Evolutionary conservation across 2,113 vertebrate species (phyloP).

Genomic region (Alligator sinensis): DNA sequence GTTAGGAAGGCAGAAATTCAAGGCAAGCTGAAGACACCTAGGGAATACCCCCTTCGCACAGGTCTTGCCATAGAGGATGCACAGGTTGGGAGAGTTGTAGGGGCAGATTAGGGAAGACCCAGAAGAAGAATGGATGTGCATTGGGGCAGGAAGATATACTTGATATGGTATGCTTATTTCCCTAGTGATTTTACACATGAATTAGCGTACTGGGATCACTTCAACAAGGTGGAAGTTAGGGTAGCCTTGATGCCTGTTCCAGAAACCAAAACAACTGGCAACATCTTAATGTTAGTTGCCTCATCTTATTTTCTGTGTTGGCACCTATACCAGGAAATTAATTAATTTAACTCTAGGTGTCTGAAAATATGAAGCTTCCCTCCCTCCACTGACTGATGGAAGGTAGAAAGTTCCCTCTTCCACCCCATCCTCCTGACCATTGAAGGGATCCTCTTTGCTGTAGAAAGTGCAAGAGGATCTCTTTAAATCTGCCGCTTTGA

Average conservation of each 20-base stretch:
- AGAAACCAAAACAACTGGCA: neutral
- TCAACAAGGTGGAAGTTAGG: neutral
- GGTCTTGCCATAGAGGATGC: neutral
- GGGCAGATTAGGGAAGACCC: neutral
- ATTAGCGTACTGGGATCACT: neutral
- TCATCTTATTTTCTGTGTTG: neutral
- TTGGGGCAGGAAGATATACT: neutral
- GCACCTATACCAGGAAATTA: neutral
- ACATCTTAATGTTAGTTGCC: neutral
- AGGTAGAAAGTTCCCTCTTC: neutral
- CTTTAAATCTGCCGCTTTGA: neutral
- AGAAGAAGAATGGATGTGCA: neutral
- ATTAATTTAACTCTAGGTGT: neutral
- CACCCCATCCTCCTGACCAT: too few species aligned
- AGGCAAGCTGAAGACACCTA: neutral
- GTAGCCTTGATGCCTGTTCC: neutral
- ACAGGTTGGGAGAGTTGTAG: neutral
- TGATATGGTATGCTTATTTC: neutral
- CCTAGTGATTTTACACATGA: neutral
- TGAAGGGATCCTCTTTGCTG: too few species aligned
- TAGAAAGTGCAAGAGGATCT: neutral
- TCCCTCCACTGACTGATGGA: neutral
- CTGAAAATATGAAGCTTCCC: neutral
- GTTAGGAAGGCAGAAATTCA: neutral
- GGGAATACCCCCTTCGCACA: neutral